Conservation (phyloP, 2,113 vertebrate genomes). For the Melanostigma gelatinosum region DNA sequence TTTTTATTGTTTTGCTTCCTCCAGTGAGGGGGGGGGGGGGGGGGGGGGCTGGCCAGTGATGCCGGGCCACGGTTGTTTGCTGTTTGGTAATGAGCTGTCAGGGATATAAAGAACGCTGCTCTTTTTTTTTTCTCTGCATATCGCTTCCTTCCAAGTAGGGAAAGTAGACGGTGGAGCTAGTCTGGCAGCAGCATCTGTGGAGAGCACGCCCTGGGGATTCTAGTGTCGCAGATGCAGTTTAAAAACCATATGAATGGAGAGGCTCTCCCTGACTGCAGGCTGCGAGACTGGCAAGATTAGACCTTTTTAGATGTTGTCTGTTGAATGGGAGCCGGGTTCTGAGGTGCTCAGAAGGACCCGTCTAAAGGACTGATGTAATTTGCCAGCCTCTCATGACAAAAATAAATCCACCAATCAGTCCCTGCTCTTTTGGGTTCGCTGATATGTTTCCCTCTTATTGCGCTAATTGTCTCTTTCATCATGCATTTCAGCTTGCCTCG, state of each 20-base stretch:
- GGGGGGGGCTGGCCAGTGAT: conserved; percentile 62
- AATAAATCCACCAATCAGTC: conserved; percentile 67
- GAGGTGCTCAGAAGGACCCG: conserved; percentile 52
- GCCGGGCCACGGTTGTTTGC: conserved; percentile 82
- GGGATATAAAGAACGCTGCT: conserved; percentile 81
- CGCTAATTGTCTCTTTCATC: conserved; percentile 69
- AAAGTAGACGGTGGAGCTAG: conserved; percentile 66
- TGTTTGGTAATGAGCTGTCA: conserved; percentile 87
- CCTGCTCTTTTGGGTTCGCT: conserved; percentile 65
- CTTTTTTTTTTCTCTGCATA: conserved; percentile 71
- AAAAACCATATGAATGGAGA: conserved; percentile 69
- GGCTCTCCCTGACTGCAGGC: conserved; percentile 66
- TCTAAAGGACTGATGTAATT: conserved; percentile 79
- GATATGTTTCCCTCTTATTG: conserved; percentile 71
- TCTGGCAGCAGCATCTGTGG: conserved; percentile 77
- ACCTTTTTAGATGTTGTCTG: conserved; percentile 75
- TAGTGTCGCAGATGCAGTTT: conserved; percentile 77
- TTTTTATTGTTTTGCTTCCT: conserved; percentile 70
- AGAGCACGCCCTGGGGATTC: conserved; percentile 74
- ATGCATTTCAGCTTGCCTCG: conserved; percentile 47
- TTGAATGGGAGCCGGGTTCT: conserved; percentile 58
- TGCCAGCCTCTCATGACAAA: conserved; percentile 70
- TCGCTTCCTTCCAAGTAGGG: conserved; percentile 76
- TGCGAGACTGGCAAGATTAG: conserved; percentile 71
- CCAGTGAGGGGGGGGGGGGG: conserved; percentile 27